A percentile compares a stretch with the other conserved stretches of the same genome.
phyloP scores from a whole-genome alignment of 2,113 vertebrate species.

The Nothocercus julius region DNA sequence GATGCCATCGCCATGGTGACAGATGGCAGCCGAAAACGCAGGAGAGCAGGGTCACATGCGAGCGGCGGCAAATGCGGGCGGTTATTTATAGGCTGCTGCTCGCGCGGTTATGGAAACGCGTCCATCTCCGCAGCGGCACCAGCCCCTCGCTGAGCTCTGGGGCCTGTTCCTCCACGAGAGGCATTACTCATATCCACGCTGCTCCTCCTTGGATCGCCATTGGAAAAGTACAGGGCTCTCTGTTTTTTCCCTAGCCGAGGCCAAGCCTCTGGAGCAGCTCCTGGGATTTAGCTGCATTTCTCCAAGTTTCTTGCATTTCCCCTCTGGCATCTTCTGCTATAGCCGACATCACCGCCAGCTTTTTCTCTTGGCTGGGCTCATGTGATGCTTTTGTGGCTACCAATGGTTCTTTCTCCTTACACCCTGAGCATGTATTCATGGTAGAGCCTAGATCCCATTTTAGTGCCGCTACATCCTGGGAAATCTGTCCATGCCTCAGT shows the following conservation, averaged over 20 bases:
- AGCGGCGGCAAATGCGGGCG: conserved; percentile 72
- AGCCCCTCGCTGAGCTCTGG: conserved; percentile 36
- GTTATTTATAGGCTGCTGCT: conserved; percentile 83
- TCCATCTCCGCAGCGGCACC: conserved; percentile 49
- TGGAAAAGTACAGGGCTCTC: conserved; percentile 11
- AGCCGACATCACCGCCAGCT: fast-evolving
- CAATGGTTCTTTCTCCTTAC: neutral
- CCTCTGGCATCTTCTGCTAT: neutral
- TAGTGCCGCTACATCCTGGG: neutral
- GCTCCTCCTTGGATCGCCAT: conserved; percentile 20
- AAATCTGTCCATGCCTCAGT: neutral
- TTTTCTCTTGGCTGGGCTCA: neutral
- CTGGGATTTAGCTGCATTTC: too few relatives aligned
- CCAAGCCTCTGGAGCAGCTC: neutral
- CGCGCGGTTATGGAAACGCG: conserved; percentile 76
- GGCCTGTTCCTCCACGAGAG: conserved; percentile 41
- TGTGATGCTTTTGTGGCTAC: neutral
- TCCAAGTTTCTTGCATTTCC: neutral
- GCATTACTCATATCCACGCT: conserved; percentile 50
- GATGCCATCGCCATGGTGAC: conserved; percentile 79
- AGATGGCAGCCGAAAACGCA: conserved; percentile 72
- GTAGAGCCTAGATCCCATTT: neutral
- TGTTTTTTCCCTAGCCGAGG: neutral
- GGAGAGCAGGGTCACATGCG: conserved; percentile 80
- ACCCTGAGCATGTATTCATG: fast-evolving